Percentiles rank a stretch among this genome's conserved stretches.
Evolutionary conservation across 2,888 invertebrate species (phyloP).

Genomic region (Podabrus alpinus): DNA sequence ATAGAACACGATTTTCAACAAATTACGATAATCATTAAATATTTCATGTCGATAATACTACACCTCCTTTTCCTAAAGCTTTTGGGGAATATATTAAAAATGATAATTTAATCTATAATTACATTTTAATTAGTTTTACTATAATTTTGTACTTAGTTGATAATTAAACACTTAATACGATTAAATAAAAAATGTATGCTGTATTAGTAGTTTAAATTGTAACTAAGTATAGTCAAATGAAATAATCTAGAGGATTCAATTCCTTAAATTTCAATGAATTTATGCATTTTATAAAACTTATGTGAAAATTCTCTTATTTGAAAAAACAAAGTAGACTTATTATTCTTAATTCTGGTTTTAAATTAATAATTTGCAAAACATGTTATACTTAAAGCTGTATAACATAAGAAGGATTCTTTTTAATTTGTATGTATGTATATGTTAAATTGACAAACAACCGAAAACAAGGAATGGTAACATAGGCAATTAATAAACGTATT

Average conservation of each 20-base stretch:
- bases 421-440: not conserved
- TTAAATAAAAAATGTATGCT: too few relatives aligned
- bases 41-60: not conserved
- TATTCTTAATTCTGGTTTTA: not conserved
- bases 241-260: too few relatives aligned
- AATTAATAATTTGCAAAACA: not conserved
- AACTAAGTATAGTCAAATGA: too few relatives aligned
- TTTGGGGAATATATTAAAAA: not conserved
- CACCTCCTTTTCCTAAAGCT: not conserved
- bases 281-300: too few relatives aligned
- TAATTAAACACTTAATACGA: not conserved
- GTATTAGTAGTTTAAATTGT: too few relatives aligned
- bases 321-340: not conserved
- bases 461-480: not conserved
- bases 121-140: not conserved
- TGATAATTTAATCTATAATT: not conserved
- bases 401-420: not conserved
- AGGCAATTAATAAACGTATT: not conserved
- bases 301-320: too few relatives aligned
- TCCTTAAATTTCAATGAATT: too few relatives aligned
- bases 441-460: not conserved
- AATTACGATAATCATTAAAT: not conserved
- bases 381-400: not conserved
- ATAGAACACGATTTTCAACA: constrained; percentile 1
- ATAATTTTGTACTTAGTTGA: not conserved